phyloP scores from a whole-genome alignment of 1,140 invertebrate genomes.

The Dinothrombium tinctorium region DNA sequence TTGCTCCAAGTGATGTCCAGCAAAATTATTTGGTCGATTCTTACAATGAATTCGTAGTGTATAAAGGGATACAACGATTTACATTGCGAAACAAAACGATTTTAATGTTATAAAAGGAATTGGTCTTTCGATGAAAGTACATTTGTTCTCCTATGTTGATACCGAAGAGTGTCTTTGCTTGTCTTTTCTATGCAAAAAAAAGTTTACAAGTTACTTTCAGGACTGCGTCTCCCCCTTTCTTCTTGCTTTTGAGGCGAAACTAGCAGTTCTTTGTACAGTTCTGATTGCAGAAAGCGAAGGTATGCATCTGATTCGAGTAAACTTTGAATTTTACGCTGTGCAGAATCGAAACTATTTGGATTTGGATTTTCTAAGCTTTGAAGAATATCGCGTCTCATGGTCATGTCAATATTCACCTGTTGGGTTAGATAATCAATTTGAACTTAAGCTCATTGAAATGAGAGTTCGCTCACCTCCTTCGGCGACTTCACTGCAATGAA shows the following conservation, averaged over 20 bases:
- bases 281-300: constrained; percentile 29
- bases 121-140: too few species aligned
- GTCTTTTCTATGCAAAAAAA: too few species aligned
- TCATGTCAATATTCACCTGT: constrained; percentile 31
- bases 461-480: constrained; percentile 29
- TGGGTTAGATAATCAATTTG: neutral
- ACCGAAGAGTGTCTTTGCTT: too few species aligned
- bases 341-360: constrained; percentile 27
- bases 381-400: constrained; percentile 24
- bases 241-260: neutral
- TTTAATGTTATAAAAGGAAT: too few species aligned
- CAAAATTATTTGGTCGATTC: too few species aligned
- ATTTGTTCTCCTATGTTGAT: too few species aligned
- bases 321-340: constrained; percentile 29
- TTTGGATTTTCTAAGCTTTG: constrained; percentile 20
- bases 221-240: neutral
- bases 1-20: too few species aligned
- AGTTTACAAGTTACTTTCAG: neutral
- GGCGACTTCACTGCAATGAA: constrained; percentile 31
- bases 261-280: constrained; percentile 25
- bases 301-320: constrained; percentile 34
- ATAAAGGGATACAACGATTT: too few species aligned
- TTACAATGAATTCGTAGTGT: too few species aligned
- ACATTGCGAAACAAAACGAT: too few species aligned
- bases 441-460: too few species aligned